Base-by-base conservation (phyloP, 2,888 invertebrate species). In the Ormia ochracea region DNA sequence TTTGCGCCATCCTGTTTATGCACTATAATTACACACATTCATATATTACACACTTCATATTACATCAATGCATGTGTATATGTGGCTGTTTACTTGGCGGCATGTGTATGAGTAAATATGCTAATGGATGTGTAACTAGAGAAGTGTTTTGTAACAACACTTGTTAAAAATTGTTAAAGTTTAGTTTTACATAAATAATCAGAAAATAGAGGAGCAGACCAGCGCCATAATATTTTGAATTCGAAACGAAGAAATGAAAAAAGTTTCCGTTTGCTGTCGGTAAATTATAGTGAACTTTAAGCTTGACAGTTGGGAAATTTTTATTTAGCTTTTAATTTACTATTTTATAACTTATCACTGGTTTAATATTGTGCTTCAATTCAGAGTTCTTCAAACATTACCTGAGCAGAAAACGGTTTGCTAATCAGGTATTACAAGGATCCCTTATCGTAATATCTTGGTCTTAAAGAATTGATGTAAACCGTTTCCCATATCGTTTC, bases 141-240 rank as follows among this genome's bases (percentile, higher is more conserved):
- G 45, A 58, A 65, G 58, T 66, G 56, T 74, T 56, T 63, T 38
- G 56, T 23, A 61, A 58, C 65, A 76, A 63, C 80, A 61, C 54
- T 76, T 69, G 59, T 48, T 58, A 50, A 78, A 63, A 78, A 78
- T 69, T 58, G 48, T 61, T 56, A 58, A 78, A 69, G 19, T 68
- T 78, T 61, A 45, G 58, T 52, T 59, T 41, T 36, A 41, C 6
- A 28, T 28, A 28, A n/a, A 3, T 28, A 50, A 33, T 68, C 33
- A 26, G 28, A 21, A 61, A n/a, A 69, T 12, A 45, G 59, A 56
- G n/a, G 36, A 56, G 14, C 41, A 45, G 38, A 14, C 58, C n/a
- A 41, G 38, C 36, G 36, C 48, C 19, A 48, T 12, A 56, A 38
- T 26, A 36, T 58, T 70, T 19, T 6, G 0, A 12, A 33, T 33